These are phyloP conservation scores for Himalopsyche japonica DNA, from an alignment of 2,888 invertebrate genomes.

Conservation along the genomic window DNA sequence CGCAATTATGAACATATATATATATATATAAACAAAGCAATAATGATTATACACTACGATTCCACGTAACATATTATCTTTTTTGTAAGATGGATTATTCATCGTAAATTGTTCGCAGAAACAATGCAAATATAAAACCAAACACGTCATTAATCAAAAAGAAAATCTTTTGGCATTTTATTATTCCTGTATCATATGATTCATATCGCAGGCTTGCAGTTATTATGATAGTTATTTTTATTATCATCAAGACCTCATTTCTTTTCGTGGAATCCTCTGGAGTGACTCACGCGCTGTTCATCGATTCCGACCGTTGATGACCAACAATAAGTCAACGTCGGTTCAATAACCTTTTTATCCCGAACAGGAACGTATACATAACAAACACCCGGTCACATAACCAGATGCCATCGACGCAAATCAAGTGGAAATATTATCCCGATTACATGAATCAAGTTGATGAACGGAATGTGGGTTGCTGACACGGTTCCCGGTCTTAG, in stretches of 20 bases:
- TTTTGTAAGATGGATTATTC: too few relatives aligned
- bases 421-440: neutral
- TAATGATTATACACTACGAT: too few relatives aligned
- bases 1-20: too few relatives aligned
- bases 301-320: neutral
- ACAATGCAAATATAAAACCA: too few relatives aligned
- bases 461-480: constrained; percentile 27
- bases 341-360: neutral
- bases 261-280: neutral
- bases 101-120: too few relatives aligned
- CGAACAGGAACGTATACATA: neutral
- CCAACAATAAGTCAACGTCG: neutral
- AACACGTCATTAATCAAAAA: too few relatives aligned
- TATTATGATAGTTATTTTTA: neutral
- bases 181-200: neutral
- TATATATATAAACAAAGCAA: too few relatives aligned
- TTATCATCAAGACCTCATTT: neutral
- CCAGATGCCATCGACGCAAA: neutral
- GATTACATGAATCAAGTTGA: constrained; percentile 30
- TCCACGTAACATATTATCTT: too few relatives aligned
- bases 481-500: constrained; percentile 14
- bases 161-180: too few relatives aligned
- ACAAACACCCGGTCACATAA: neutral
- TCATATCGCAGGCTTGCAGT: neutral
- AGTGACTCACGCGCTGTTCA: neutral